Conservation (phyloP, 2,888 invertebrate genomes). For the Ceriagrion tenellum region DNA sequence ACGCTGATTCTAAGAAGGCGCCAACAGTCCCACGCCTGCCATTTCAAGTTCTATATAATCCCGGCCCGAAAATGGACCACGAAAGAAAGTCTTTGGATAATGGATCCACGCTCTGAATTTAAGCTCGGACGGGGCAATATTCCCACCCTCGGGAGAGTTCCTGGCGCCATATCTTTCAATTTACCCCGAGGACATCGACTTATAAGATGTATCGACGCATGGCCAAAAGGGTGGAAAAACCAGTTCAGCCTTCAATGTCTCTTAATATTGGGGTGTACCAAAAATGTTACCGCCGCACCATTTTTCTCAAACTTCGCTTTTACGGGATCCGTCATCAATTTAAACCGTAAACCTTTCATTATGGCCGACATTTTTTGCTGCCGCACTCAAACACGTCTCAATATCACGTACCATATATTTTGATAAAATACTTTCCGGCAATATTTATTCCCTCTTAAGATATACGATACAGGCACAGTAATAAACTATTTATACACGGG, state of each 20-base stretch:
- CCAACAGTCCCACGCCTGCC: not conserved
- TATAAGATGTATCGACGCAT: not conserved
- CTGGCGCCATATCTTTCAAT: constrained; percentile 27
- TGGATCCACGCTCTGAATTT: not conserved
- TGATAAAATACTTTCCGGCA: not conserved
- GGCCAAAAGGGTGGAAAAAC: not conserved
- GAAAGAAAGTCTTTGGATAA: not conserved
- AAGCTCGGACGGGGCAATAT: not conserved
- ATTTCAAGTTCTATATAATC: not conserved
- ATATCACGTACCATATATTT: constrained; percentile 2
- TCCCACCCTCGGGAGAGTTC: not conserved
- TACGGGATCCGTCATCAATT: constrained; percentile 23
- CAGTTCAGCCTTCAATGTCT: not conserved
- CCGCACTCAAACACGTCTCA: constrained; percentile 18
- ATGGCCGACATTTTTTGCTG: not conserved
- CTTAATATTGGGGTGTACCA: not conserved
- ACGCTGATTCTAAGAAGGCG: not conserved
- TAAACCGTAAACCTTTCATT: not conserved
- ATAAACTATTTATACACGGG: not conserved
- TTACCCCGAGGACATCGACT: not conserved
- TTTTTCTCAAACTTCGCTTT: not conserved
- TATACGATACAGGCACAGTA: not conserved
- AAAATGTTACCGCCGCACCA: constrained; percentile 5
- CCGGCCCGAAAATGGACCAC: not conserved
- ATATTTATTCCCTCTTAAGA: not conserved